phyloP scores from a whole-genome alignment of 2,113 vertebrate genomes.

The Heloderma charlesbogerti region DNA sequence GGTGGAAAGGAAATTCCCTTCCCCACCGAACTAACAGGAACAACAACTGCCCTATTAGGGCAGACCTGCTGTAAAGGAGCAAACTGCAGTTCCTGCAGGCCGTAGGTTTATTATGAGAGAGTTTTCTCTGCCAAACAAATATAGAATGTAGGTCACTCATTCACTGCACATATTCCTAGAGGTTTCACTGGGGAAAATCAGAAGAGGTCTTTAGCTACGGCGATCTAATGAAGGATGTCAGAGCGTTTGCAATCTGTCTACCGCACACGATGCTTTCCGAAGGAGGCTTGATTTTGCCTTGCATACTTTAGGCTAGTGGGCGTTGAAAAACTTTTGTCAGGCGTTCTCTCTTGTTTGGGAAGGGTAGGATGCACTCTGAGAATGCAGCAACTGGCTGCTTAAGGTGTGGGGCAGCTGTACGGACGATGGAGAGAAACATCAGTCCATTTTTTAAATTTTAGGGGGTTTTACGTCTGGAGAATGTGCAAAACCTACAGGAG shows the following conservation, averaged over 20 bases:
- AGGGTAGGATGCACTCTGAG: background rate
- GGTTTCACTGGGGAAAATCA: background rate
- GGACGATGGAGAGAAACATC: background rate
- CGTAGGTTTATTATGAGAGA: background rate
- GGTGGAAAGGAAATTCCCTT: background rate
- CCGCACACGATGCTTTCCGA: conserved; percentile 79
- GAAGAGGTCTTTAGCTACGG: background rate
- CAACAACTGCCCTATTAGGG: rapidly evolving
- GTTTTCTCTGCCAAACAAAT: background rate
- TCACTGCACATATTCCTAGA: background rate
- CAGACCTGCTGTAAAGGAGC: background rate
- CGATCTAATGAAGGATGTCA: background rate
- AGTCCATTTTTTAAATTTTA: background rate
- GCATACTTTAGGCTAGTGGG: conserved; percentile 36
- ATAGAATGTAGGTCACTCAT: background rate
- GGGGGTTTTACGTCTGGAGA: background rate
- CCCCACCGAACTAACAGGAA: background rate
- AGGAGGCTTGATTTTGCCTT: conserved; percentile 53
- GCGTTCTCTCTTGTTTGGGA: background rate
- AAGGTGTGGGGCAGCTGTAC: background rate
- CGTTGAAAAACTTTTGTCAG: conserved; percentile 37
- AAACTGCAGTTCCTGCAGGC: background rate
- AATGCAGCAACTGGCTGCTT: background rate
- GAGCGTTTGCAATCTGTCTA: conserved; percentile 73
- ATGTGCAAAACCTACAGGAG: background rate